Conservation (phyloP, 2,113 vertebrate genomes). For the Pagrus major region DNA sequence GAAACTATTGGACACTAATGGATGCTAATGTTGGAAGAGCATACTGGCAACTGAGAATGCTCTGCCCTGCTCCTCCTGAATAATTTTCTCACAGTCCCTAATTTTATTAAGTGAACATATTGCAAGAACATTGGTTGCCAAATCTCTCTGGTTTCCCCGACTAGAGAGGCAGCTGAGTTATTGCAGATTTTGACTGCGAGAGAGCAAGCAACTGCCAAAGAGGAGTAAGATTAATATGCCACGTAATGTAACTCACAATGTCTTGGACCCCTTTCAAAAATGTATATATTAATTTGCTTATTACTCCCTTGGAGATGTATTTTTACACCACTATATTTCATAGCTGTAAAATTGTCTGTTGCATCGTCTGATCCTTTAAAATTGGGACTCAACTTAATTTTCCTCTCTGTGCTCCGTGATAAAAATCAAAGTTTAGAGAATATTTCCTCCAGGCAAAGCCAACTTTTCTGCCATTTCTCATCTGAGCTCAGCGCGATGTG, state of each 20-base stretch:
- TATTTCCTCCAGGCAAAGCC: slow-evolving; percentile 62
- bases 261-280: slow-evolving; percentile 49
- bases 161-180: slow-evolving; percentile 28
- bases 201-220: slow-evolving; percentile 29
- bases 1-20: too few species aligned
- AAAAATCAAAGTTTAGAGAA: slow-evolving; percentile 70
- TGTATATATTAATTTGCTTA: slow-evolving; percentile 46
- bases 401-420: slow-evolving; percentile 46
- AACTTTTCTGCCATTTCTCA: slow-evolving; percentile 60
- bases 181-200: slow-evolving; percentile 1
- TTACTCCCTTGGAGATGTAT: slow-evolving; percentile 19
- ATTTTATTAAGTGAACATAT: slow-evolving; percentile 40
- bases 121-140: slow-evolving; percentile 13
- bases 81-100: slow-evolving; percentile 7
- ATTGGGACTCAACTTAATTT: slow-evolving; percentile 63
- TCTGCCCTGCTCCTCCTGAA: not conserved
- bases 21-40: not conserved
- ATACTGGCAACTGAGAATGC: not conserved
- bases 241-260: slow-evolving; percentile 39
- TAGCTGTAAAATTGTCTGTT: slow-evolving; percentile 52
- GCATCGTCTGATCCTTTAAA: slow-evolving; percentile 58
- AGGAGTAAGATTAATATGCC: slow-evolving; percentile 30
- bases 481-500: slow-evolving; percentile 38
- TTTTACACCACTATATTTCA: slow-evolving; percentile 34
- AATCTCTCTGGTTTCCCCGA: slow-evolving; percentile 12